Conservation (phyloP, 2,888 invertebrate genomes). For the Lithophane ornitopus region DNA sequence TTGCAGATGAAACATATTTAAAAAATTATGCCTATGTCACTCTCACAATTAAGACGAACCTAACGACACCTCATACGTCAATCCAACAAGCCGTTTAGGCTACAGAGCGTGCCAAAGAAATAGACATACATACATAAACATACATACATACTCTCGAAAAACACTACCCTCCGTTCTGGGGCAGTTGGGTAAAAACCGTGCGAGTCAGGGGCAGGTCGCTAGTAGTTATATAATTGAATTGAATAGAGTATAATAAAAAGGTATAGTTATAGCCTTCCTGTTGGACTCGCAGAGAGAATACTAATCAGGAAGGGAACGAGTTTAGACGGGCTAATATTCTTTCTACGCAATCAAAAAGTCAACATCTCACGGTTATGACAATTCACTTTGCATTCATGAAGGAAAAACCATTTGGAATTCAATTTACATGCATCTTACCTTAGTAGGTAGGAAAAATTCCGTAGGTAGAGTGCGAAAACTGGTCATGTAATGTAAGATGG, state of each 20-base stretch:
- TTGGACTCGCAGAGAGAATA: slow-evolving; percentile 61
- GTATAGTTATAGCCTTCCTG: slow-evolving; percentile 69
- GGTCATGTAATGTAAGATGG: not conserved
- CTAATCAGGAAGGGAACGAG: slow-evolving; percentile 60
- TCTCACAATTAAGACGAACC: no score
- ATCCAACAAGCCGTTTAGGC: no score
- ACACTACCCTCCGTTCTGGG: no score
- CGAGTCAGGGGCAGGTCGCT: not conserved
- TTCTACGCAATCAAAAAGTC: slow-evolving; percentile 61
- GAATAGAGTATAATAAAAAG: slow-evolving; percentile 68
- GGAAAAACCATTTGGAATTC: slow-evolving; percentile 58
- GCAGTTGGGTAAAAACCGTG: no score
- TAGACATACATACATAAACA: no score
- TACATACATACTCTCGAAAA: no score
- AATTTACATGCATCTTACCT: slow-evolving; percentile 45
- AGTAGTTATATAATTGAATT: slow-evolving; percentile 54
- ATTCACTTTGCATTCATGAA: slow-evolving; percentile 62
- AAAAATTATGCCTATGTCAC: no score
- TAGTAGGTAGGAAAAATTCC: slow-evolving; percentile 21
- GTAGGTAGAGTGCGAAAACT: not conserved
- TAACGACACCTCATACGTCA: no score
- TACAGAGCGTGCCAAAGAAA: no score
- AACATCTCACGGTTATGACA: slow-evolving; percentile 58
- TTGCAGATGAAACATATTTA: no score
- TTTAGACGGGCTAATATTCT: slow-evolving; percentile 56